These are phyloP conservation scores for Corvus cornix DNA, from an alignment of 2,113 vertebrate genomes.

Conservation along the genomic window DNA sequence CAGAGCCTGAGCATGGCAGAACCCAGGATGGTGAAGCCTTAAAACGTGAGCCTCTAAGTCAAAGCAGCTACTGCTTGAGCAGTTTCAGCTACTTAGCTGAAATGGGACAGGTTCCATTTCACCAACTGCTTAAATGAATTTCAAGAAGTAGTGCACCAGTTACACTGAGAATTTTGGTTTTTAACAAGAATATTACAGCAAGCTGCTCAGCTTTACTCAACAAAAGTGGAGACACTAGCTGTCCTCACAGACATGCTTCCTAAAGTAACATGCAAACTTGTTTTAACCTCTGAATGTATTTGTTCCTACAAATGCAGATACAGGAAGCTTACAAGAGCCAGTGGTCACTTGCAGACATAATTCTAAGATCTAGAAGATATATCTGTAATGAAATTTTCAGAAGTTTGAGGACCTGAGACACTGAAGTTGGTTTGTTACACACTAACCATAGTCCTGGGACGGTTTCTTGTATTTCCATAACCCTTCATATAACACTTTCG, in stretches of 20 bases:
- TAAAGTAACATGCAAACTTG: background rate
- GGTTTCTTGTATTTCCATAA: background rate
- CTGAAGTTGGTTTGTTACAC: background rate
- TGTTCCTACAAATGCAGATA: background rate
- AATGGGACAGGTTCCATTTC: conserved; percentile 36
- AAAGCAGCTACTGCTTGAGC: background rate
- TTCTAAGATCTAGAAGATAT: background rate
- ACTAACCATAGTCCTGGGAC: background rate
- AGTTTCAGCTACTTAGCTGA: background rate
- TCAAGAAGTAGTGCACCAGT: conserved; percentile 32
- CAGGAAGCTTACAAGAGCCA: background rate
- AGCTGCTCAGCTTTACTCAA: background rate
- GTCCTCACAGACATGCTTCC: background rate
- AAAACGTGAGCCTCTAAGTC: background rate
- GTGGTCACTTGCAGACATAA: background rate
- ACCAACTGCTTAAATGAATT: conserved; percentile 33
- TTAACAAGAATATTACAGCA: background rate
- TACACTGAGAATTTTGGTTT: background rate
- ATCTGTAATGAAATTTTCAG: background rate
- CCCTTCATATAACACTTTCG: background rate
- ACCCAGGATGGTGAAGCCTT: background rate
- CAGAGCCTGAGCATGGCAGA: background rate
- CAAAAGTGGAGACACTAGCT: background rate
- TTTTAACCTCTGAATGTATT: background rate
- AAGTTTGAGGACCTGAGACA: background rate